Percentiles rank a stretch among this genome's conserved stretches.
These are phyloP conservation scores for Plagodis pulveraria DNA, from an alignment of 2,888 invertebrate species.

Conservation along the genomic window DNA sequence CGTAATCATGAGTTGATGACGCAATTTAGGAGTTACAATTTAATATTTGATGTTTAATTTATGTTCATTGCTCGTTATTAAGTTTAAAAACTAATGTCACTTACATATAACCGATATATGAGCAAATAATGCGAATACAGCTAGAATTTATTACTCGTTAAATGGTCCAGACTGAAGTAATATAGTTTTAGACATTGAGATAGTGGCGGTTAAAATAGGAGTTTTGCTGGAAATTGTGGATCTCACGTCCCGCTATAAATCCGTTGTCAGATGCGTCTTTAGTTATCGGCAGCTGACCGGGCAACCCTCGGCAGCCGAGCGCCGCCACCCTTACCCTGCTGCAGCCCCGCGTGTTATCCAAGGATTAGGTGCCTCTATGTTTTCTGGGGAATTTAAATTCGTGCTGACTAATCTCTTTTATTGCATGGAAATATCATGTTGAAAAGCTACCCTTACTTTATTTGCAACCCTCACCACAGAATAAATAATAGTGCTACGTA, in stretches of 20 bases:
- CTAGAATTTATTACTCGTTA: slow-evolving; percentile 1
- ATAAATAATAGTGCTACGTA: neutral
- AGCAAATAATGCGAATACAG: too few relatives aligned
- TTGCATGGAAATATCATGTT: slow-evolving; percentile 1
- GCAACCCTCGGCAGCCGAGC: slow-evolving; percentile 37
- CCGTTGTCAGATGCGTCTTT: slow-evolving; percentile 50
- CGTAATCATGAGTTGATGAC: slow-evolving; percentile 41
- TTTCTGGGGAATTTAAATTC: slow-evolving; percentile 32
- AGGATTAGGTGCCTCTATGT: slow-evolving; percentile 41
- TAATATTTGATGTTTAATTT: slow-evolving; percentile 35
- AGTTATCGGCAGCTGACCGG: slow-evolving; percentile 54
- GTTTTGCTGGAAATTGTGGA: slow-evolving; percentile 38
- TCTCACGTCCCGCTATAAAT: slow-evolving; percentile 46
- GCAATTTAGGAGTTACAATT: slow-evolving; percentile 41
- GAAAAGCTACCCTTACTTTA: neutral
- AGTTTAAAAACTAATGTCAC: slow-evolving; percentile 21
- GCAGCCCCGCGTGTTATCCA: slow-evolving; percentile 43
- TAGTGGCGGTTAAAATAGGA: slow-evolving; percentile 35
- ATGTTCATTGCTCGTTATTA: slow-evolving; percentile 32
- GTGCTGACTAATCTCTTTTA: slow-evolving; percentile 35
- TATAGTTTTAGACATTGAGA: slow-evolving; percentile 34
- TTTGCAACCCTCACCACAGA: neutral
- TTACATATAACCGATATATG: neutral
- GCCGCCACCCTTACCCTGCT: slow-evolving; percentile 28
- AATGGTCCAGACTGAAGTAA: slow-evolving; percentile 24